Percentiles rank a stretch among this genome's conserved stretches.
Conservation (phyloP, 2,113 vertebrate genomes). For the Pomatorhinus ruficollis region DNA sequence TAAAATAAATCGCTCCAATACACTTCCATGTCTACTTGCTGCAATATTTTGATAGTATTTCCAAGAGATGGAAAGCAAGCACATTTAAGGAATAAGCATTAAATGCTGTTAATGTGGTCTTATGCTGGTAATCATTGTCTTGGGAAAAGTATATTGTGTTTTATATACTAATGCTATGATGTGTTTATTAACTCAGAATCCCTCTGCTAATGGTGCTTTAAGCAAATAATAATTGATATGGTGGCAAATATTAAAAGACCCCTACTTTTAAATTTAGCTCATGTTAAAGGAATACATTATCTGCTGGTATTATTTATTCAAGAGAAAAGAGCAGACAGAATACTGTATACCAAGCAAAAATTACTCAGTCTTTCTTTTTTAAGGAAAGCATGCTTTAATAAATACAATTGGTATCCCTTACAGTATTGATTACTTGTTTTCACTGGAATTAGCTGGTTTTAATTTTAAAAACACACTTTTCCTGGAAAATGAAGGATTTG, state of each 20-base stretch:
- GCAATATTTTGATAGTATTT: background rate
- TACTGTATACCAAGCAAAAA: background rate
- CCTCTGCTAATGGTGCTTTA: constrained; percentile 63
- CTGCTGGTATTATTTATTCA: background rate
- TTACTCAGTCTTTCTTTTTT: background rate
- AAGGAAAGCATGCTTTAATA: background rate
- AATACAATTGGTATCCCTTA: background rate
- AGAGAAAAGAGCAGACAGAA: background rate
- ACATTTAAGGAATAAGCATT: constrained; percentile 20
- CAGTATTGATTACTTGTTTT: background rate
- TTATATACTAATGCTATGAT: constrained; percentile 68
- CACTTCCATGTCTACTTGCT: background rate
- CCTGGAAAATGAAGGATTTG: background rate
- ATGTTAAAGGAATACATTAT: constrained; percentile 16
- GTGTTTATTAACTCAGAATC: constrained; percentile 79
- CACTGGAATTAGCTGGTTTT: constrained; percentile 3
- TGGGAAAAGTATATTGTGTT: constrained; percentile 72
- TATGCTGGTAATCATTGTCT: constrained; percentile 68
- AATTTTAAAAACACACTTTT: background rate
- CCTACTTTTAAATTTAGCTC: constrained; percentile 63
- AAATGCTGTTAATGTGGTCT: constrained; percentile 57
- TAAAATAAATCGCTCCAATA: background rate
- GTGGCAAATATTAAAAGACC: constrained; percentile 69
- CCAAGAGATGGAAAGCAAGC: constrained; percentile 57
- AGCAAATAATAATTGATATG: constrained; percentile 71